Base-by-base conservation (phyloP, 2,113 vertebrate genomes). In the Salvelinus namaycush region DNA sequence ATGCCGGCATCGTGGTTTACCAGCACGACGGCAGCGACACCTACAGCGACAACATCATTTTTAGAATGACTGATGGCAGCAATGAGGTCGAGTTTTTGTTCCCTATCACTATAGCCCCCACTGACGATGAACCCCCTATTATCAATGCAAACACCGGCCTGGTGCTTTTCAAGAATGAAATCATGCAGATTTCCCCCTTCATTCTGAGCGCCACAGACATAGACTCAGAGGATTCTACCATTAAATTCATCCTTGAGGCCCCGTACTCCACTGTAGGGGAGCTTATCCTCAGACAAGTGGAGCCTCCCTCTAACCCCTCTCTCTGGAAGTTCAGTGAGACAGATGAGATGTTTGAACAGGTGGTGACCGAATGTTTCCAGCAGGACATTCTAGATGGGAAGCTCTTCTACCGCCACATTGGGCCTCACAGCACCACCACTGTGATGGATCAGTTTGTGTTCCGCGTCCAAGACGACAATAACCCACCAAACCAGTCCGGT, bases 31-130 rank as follows among this genome's bases (percentile, higher is more conserved):
- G 94, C 70, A 95, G 92, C 0, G 90, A 96, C 78, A 95, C 93
- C 27, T 95, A 93, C 79, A 95, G 94, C 0, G 94, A 96, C 86
- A 96, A 95, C 70, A 89, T 95, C 65, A 74, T 96, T 82, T 94
- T 96, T 77, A 71, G 76, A 26, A 89, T 96, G 93, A 91, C 90
- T n/a, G 94, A 95, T 1, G 93, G 92, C 64, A 89, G 44, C 5
- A 92, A 95, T 64, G 92, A 91, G 49, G 94, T 95, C 0, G 91
- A 96, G 71, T 94, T 96, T 88, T 90, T 96, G 79, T 95, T 95
- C 71, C 91, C 93, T 5, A 88, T 96, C 75, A 89, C 92, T 2
- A 92, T 96, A 34, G 90, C 88, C n/a, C 94, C 95, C 4, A 93
- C 92, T 20, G 95, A 95, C 20, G 93, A 95, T 44, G 91, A 96